Conservation (phyloP, 2,888 invertebrate genomes). For the Pandemis heparana region DNA sequence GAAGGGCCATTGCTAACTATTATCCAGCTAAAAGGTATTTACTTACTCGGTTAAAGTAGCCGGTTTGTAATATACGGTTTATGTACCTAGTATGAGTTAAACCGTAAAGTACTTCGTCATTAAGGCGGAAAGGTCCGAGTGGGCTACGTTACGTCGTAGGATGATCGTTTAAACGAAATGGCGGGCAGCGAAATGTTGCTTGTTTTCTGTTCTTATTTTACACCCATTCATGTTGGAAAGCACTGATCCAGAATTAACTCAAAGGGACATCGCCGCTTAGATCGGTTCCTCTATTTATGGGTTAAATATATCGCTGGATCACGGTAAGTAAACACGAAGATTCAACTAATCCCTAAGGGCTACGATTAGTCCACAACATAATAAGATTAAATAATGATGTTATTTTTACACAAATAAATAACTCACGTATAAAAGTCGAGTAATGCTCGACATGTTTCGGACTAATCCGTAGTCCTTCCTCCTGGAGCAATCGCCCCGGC, state of each 20-base stretch:
- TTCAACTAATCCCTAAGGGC: no score
- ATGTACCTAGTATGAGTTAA: not conserved
- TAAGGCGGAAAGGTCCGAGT: not conserved
- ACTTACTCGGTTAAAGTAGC: not conserved
- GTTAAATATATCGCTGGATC: no score
- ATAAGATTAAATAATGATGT: no score
- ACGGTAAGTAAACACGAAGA: no score
- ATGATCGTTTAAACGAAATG: not conserved
- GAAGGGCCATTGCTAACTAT: not conserved
- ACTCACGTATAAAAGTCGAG: no score
- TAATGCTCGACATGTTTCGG: no score
- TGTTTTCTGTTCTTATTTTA: conserved; percentile 6
- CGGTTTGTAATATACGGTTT: not conserved
- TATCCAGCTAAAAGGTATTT: not conserved
- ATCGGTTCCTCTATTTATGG: conserved; percentile 22
- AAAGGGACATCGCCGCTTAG: conserved; percentile 18
- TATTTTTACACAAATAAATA: no score
- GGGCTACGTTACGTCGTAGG: not conserved
- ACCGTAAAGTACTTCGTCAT: not conserved
- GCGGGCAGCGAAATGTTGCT: not conserved
- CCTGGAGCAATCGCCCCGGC: no score
- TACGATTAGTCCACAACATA: no score
- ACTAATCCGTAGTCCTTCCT: no score
- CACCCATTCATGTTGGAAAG: conserved; percentile 12
- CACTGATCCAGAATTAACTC: conserved; percentile 36